phyloP scores from a whole-genome alignment of 2,797 vertebrate species.

The Lithobates pipiens region DNA sequence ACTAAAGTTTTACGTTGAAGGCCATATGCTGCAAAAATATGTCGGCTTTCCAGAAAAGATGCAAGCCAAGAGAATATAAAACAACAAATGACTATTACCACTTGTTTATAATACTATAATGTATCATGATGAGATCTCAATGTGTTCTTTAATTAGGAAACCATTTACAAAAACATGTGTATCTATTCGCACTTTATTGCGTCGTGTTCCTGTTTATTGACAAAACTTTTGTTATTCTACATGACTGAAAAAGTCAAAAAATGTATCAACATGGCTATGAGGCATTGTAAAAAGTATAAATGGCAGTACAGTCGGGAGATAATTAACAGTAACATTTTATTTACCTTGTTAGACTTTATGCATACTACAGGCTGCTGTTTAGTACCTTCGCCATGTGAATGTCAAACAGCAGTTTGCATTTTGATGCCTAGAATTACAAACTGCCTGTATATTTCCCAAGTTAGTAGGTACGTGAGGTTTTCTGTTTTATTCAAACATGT shows the following conservation, averaged over 20 bases:
- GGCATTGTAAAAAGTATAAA: slow-evolving; percentile 44
- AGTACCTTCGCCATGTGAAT: slow-evolving; percentile 18
- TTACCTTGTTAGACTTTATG: slow-evolving; percentile 58
- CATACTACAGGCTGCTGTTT: slow-evolving; percentile 33
- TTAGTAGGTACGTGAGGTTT: not conserved
- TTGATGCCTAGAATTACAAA: not conserved
- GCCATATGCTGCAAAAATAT: slow-evolving; percentile 55
- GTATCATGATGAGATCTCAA: slow-evolving; percentile 50
- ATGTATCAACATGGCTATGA: slow-evolving; percentile 12
- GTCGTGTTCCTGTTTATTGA: slow-evolving; percentile 51
- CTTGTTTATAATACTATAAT: slow-evolving; percentile 59
- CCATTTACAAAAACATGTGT: slow-evolving; percentile 59
- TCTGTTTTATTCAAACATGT: no score
- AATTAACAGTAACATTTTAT: slow-evolving; percentile 63
- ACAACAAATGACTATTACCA: slow-evolving; percentile 47
- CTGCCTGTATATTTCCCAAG: not conserved
- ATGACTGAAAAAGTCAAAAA: slow-evolving; percentile 39
- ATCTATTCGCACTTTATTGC: slow-evolving; percentile 54
- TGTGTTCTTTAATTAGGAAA: slow-evolving; percentile 62
- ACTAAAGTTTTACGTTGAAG: slow-evolving; percentile 41
- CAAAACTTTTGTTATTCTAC: slow-evolving; percentile 51
- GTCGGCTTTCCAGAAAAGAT: slow-evolving; percentile 12
- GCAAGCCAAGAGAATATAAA: slow-evolving; percentile 48
- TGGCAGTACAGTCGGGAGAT: slow-evolving; percentile 57
- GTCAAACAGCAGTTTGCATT: slow-evolving; percentile 21